phyloP scores from a whole-genome alignment of 2,113 vertebrate genomes.

The Riparia riparia region DNA sequence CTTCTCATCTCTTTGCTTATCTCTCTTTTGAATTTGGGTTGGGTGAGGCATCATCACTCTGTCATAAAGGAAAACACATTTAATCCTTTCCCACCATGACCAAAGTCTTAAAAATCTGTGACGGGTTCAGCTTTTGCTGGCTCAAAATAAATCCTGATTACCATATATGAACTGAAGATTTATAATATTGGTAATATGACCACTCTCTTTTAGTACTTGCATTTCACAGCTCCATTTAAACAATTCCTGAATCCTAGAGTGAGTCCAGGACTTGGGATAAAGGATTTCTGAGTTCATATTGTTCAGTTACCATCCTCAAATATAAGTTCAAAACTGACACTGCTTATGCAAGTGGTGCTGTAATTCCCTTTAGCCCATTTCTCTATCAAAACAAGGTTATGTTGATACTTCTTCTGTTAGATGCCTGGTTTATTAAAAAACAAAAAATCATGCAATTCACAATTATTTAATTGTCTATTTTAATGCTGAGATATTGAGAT shows the following conservation, averaged over 20 bases:
- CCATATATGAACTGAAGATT: background rate
- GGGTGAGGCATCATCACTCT: background rate
- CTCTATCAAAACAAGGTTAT: background rate
- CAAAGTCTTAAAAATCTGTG: background rate
- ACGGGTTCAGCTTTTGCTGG: background rate
- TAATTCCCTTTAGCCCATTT: background rate
- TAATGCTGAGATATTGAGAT: background rate
- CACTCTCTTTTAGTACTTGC: background rate
- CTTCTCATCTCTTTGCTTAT: background rate
- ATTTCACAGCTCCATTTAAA: background rate
- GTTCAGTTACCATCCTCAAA: background rate
- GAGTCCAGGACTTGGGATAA: background rate
- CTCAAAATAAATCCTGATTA: background rate
- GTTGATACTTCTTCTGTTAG: background rate
- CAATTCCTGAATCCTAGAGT: background rate
- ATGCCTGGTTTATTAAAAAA: background rate
- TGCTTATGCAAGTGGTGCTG: background rate
- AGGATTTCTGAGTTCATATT: background rate
- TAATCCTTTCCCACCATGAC: background rate
- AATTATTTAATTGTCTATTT: background rate
- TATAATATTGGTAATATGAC: background rate
- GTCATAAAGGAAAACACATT: background rate
- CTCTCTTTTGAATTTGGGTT: background rate
- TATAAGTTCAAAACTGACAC: background rate
- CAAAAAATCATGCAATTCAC: background rate